These are phyloP conservation scores for Epinotia bilunana DNA, from an alignment of 2,888 invertebrate genomes.

Conservation along the genomic window DNA sequence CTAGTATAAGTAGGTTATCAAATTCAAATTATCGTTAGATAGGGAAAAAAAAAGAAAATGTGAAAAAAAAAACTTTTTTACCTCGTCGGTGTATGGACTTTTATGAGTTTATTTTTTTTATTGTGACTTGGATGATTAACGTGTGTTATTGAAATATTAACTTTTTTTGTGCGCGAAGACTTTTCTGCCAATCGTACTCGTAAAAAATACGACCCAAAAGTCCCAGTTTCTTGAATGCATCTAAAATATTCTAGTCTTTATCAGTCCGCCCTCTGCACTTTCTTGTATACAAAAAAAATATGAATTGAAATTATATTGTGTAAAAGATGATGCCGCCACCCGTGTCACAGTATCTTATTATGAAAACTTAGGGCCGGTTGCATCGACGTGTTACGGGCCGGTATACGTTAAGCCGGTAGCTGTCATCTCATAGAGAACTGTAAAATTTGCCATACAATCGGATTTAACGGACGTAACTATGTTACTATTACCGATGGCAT, in stretches of 20 bases:
- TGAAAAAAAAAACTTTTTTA: conserved; percentile 42
- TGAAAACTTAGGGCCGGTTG: not conserved
- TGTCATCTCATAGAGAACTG: no score
- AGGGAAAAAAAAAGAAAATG: conserved; percentile 45
- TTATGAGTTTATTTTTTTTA: conserved; percentile 37
- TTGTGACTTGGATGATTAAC: conserved; percentile 26
- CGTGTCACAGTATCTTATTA: not conserved
- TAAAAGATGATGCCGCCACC: not conserved
- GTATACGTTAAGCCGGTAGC: no score
- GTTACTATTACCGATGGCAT: no score
- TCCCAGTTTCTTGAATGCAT: no score
- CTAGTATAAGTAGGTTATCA: conserved; percentile 43
- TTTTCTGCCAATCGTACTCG: conserved; percentile 13
- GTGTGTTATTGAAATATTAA: conserved; percentile 14
- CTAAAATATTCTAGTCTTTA: no score
- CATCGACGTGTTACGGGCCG: no score
- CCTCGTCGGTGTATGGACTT: conserved; percentile 32
- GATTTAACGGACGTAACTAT: no score
- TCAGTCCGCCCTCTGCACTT: no score
- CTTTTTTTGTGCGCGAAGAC: not conserved
- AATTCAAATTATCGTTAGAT: conserved; percentile 44
- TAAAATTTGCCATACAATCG: no score
- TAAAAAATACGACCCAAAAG: not conserved
- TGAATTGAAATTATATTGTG: not conserved
- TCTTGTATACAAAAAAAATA: no score